Percentiles rank a stretch among this genome's conserved stretches.
phyloP scores from a whole-genome alignment of 2,888 invertebrate genomes.

The Eurytoma adleriae region DNA sequence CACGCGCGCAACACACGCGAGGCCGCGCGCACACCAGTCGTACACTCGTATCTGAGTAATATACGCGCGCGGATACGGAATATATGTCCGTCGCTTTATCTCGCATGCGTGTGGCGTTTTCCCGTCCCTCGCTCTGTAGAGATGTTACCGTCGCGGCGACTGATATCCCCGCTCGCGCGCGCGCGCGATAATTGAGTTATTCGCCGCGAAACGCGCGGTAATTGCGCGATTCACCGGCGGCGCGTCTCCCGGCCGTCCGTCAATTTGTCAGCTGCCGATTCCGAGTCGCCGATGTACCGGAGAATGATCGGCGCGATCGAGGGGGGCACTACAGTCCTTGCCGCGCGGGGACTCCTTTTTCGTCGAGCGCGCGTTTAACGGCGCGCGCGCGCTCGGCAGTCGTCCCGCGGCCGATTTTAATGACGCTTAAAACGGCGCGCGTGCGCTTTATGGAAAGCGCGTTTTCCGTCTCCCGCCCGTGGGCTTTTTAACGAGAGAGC shows the following conservation, averaged over 20 bases:
- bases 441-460: slow-evolving; percentile 52
- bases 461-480: slow-evolving; percentile 45
- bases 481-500: slow-evolving; percentile 52
- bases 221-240: not conserved
- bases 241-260: not conserved
- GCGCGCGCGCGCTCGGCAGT: slow-evolving; percentile 36
- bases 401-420: slow-evolving; percentile 54
- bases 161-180: no score
- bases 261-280: no score
- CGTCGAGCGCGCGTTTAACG: slow-evolving; percentile 18
- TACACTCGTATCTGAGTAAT: slow-evolving; percentile 45
- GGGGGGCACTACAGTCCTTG: slow-evolving; percentile 19
- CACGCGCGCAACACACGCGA: slow-evolving; percentile 1
- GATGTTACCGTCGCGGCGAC: not conserved
- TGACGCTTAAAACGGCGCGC: slow-evolving; percentile 54
- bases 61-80: slow-evolving; percentile 54
- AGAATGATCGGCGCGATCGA: no score
- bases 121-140: slow-evolving; percentile 62
- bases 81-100: slow-evolving; percentile 61
- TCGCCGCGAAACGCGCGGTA: slow-evolving; percentile 14
- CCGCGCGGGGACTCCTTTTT: slow-evolving; percentile 33
- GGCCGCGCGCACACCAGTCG: not conserved
- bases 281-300: no score
- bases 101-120: slow-evolving; percentile 68
- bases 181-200: slow-evolving; percentile 42